A percentile compares a stretch with the other conserved stretches of the same genome.
These are phyloP conservation scores for Trichosurus vulpecula DNA, from an alignment of 2,797 vertebrate genomes.

Conservation along the genomic window DNA sequence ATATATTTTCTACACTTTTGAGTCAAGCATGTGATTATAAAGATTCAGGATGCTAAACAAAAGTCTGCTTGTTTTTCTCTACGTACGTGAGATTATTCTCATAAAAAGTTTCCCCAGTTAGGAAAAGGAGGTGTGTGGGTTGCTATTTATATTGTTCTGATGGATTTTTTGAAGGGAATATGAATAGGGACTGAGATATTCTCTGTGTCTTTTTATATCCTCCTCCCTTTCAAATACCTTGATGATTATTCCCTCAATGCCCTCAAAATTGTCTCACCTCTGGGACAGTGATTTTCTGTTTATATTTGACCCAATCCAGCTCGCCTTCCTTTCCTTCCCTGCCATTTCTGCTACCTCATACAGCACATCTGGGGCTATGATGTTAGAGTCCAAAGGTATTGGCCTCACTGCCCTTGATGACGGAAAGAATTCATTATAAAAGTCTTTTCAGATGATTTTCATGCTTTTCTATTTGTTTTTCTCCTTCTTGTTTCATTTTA, in stretches of 20 bases:
- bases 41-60: neutral
- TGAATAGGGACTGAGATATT: neutral
- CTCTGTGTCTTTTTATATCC: neutral
- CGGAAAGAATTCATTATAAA: neutral
- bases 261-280: neutral
- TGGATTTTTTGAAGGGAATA: neutral
- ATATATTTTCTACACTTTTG: too few species aligned
- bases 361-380: neutral
- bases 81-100: neutral
- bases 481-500: neutral
- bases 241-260: neutral
- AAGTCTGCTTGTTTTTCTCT: neutral
- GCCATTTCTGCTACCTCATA: neutral
- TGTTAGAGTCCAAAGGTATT: neutral
- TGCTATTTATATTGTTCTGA: neutral
- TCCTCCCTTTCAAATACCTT: neutral
- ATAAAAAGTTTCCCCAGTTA: neutral
- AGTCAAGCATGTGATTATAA: too few species aligned
- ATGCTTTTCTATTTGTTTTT: neutral
- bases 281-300: neutral
- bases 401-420: neutral
- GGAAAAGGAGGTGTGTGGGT: neutral
- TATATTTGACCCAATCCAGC: neutral
- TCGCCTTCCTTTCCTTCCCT: neutral
- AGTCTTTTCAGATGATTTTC: neutral